Percentiles rank a stretch among this genome's conserved stretches.
Conservation (phyloP, 2,113 vertebrate genomes). For the Neoarius graeffei region DNA sequence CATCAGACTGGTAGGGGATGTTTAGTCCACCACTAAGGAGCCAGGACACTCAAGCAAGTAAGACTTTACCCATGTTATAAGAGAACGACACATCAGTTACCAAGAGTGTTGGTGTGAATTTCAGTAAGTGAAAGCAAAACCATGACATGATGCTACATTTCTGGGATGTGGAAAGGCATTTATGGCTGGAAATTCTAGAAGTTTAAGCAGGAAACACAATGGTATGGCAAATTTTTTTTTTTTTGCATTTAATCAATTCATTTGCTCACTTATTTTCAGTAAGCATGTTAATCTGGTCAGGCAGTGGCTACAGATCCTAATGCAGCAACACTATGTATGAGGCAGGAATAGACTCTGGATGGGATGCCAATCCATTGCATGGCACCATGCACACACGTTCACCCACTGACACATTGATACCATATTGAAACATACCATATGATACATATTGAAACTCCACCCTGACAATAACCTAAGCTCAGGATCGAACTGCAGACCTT, state of each 20-base stretch:
- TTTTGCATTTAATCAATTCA: not conserved
- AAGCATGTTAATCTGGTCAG: not conserved
- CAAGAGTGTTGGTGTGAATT: not conserved
- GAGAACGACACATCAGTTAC: not conserved
- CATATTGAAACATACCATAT: too few species aligned
- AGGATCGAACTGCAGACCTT: not conserved
- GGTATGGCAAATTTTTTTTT: not conserved
- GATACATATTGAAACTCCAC: too few species aligned
- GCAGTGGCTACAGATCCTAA: not conserved
- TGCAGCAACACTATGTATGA: not conserved
- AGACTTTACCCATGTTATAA: not conserved
- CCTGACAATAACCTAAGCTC: not conserved
- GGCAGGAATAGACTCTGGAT: not conserved
- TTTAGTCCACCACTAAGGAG: not conserved
- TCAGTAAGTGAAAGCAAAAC: not conserved
- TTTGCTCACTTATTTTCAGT: not conserved
- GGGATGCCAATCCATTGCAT: too few species aligned
- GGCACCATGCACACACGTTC: not conserved
- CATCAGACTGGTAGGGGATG: not conserved
- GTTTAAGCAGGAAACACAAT: not conserved
- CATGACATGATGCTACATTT: not conserved
- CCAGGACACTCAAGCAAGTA: not conserved
- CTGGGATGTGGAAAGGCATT: not conserved
- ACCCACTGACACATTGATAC: not conserved
- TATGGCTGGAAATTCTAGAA: not conserved